These are phyloP conservation scores for Harpalus rubripes DNA, from an alignment of 2,888 invertebrate species.

Conservation along the genomic window DNA sequence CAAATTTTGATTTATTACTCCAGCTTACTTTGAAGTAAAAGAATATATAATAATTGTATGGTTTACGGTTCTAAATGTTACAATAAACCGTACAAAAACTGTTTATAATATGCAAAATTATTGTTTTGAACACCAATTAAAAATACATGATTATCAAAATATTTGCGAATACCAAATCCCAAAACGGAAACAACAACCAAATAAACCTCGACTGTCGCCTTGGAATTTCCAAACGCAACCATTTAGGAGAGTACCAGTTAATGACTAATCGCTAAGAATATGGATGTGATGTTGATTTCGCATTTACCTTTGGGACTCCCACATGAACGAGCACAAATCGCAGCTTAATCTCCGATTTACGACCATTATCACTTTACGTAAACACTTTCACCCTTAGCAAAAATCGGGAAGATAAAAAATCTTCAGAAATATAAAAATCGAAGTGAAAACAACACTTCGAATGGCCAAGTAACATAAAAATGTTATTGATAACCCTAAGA, in stretches of 20 bases:
- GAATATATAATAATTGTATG: too few relatives aligned
- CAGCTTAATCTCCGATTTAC: constrained; percentile 74
- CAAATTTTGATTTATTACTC: too few relatives aligned
- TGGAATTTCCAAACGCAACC: constrained; percentile 57
- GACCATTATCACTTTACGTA: constrained; percentile 74
- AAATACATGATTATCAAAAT: constrained; percentile 35
- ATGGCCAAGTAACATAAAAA: neutral
- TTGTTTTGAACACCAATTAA: neutral
- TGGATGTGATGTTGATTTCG: constrained; percentile 33
- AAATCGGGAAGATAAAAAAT: neutral
- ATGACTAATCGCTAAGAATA: constrained; percentile 61
- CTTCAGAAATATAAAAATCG: neutral
- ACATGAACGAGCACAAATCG: constrained; percentile 72
- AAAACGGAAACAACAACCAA: constrained; percentile 49
- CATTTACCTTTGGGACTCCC: constrained; percentile 75
- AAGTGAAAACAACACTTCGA: neutral
- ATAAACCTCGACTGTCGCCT: constrained; percentile 54
- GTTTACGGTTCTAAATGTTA: neutral
- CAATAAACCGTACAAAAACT: neutral
- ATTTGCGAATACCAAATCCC: constrained; percentile 9
- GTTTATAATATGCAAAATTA: neutral
- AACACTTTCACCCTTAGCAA: constrained; percentile 27
- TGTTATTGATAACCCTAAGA: too few relatives aligned
- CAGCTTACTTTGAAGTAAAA: too few relatives aligned
- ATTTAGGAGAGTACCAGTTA: constrained; percentile 54